Evolutionary conservation across 2,888 invertebrate species (phyloP).

Genomic region (Zhengitettix transpicula): DNA sequence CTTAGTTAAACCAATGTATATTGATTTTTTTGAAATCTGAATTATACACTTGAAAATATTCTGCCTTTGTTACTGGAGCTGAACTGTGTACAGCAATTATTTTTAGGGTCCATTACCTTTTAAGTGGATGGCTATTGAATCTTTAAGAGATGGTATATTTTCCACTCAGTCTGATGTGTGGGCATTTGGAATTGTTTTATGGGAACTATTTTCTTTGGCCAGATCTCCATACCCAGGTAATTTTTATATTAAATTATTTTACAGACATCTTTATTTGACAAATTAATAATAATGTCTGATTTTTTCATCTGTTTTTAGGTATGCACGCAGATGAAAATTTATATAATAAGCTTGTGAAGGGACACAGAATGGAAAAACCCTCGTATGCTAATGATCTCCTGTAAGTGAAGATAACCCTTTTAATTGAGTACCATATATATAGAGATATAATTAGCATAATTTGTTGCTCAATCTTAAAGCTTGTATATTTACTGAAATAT

Average conservation of each 20-base stretch:
- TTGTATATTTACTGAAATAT: too few relatives aligned
- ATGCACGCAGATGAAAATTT: conserved; percentile 58
- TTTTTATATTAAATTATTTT: background rate
- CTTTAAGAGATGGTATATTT: conserved; percentile 76
- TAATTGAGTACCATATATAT: too few relatives aligned
- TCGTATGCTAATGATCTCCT: conserved; percentile 62
- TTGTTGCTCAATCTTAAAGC: too few relatives aligned
- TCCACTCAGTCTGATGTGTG: conserved; percentile 91
- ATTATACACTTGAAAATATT: too few relatives aligned
- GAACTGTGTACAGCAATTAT: background rate
- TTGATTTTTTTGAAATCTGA: too few relatives aligned
- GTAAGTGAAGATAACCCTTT: conserved; percentile 27
- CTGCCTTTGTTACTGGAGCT: too few relatives aligned
- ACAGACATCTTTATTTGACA: background rate
- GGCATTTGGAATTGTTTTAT: conserved; percentile 79
- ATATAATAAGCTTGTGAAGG: conserved; percentile 56
- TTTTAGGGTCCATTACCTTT: conserved; percentile 65
- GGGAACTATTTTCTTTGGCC: conserved; percentile 79
- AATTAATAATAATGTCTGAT: background rate
- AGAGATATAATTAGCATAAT: too few relatives aligned
- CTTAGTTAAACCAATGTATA: too few relatives aligned
- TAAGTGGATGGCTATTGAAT: conserved; percentile 95
- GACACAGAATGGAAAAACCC: conserved; percentile 80
- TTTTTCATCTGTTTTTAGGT: conserved; percentile 21
- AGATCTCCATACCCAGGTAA: conserved; percentile 68